Evolutionary conservation across 2,797 vertebrate species (phyloP).

Genomic region (Peromyscus eremicus): DNA sequence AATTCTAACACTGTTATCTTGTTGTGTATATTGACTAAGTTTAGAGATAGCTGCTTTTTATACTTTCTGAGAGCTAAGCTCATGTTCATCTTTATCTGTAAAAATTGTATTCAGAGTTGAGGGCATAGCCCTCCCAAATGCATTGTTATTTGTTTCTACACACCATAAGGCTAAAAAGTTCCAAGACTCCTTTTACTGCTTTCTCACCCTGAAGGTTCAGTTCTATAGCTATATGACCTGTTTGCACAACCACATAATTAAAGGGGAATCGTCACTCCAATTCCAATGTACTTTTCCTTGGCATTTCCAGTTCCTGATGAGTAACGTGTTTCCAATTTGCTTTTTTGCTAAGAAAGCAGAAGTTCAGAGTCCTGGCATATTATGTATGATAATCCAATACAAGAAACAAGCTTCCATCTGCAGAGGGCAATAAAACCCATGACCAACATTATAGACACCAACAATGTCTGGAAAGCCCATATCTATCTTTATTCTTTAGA

Average conservation of each 20-base stretch:
- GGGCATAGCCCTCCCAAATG: not conserved
- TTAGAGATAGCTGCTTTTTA: not conserved
- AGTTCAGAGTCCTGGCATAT: not conserved
- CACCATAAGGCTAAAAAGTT: not conserved
- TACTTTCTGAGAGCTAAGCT: slow-evolving; percentile 22
- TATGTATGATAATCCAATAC: not conserved
- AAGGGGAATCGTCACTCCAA: not conserved
- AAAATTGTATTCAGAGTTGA: not conserved
- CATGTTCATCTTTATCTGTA: not conserved
- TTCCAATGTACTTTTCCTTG: not conserved
- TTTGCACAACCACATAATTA: not conserved
- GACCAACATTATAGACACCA: not conserved
- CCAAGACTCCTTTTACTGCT: not conserved
- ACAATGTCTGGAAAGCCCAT: not conserved
- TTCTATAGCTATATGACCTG: not conserved
- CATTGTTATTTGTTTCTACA: slow-evolving; percentile 11
- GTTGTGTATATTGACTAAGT: not conserved
- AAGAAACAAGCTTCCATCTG: not conserved
- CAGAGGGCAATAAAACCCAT: not conserved
- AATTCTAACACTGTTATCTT: not conserved
- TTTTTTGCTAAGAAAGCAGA: not conserved
- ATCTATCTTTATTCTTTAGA: not conserved
- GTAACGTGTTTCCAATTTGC: not conserved
- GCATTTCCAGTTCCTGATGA: not conserved
- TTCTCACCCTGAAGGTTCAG: slow-evolving; percentile 12